phyloP scores from a whole-genome alignment of 1,140 invertebrate species.

The Lepidurus arcticus region DNA sequence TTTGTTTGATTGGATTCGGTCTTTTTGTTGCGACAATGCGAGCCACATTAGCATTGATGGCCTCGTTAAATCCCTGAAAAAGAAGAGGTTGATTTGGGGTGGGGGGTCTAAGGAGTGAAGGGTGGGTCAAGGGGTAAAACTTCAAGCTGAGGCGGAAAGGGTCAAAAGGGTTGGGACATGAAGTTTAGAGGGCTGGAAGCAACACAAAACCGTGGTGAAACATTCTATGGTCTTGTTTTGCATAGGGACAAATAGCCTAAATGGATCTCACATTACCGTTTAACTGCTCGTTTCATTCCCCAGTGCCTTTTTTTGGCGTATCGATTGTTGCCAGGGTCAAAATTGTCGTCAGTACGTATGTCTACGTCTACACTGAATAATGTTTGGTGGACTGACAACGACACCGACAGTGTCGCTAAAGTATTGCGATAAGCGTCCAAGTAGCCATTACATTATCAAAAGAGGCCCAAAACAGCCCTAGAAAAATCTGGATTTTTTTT shows the following conservation, averaged over 20 bases:
- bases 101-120: neutral
- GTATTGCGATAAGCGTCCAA: too few relatives aligned
- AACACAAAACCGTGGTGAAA: constrained; percentile 14
- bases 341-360: neutral
- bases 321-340: neutral
- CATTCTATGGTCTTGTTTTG: constrained; percentile 1
- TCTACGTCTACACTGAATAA: too few relatives aligned
- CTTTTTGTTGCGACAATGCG: neutral
- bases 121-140: neutral
- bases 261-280: constrained; percentile 19
- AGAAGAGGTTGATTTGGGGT: neutral
- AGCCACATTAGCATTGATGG: neutral
- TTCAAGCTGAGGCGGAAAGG: neutral
- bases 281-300: constrained; percentile 10
- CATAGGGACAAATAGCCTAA: constrained; percentile 14
- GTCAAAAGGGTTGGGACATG: neutral
- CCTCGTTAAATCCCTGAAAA: neutral
- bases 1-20: too few relatives aligned
- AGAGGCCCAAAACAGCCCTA: constrained; percentile 9
- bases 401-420: too few relatives aligned
- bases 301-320: neutral
- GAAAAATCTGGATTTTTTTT: neutral
- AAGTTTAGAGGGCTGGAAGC: neutral
- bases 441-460: neutral
- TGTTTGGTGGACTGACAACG: too few relatives aligned